Conservation (phyloP, 2,797 vertebrate genomes). For the Megaceryle alcyon region DNA sequence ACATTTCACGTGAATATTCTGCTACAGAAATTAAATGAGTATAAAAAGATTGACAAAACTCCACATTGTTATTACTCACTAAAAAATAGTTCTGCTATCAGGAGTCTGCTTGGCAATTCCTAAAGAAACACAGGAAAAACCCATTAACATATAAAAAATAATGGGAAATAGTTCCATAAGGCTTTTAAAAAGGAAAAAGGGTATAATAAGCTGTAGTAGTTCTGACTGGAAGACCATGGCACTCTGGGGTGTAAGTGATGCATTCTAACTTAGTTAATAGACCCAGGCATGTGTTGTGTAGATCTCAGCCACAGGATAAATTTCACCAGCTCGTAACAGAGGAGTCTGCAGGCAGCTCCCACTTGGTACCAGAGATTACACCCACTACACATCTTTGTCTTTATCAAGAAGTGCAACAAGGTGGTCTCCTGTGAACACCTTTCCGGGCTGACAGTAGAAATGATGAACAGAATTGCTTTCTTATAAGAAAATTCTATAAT, state of each 20-base stretch:
- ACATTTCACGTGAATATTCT: background rate
- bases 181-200: background rate
- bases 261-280: background rate
- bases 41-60: background rate
- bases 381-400: background rate
- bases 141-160: background rate
- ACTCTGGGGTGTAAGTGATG: background rate
- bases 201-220: background rate
- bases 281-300: background rate
- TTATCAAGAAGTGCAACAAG: background rate
- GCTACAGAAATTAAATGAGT: background rate
- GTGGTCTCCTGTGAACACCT: background rate
- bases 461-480: background rate
- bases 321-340: background rate
- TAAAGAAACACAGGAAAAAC: conserved; percentile 45
- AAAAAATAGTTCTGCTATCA: conserved; percentile 36
- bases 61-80: conserved; percentile 29
- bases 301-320: background rate
- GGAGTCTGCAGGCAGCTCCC: background rate
- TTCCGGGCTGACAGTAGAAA: background rate
- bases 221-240: background rate
- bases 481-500: background rate
- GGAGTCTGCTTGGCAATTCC: conserved; percentile 34
- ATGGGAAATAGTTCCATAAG: background rate
- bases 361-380: background rate